Percentiles rank a stretch among this genome's conserved stretches.
phyloP scores from a whole-genome alignment of 2,888 invertebrate species.

The Boloria euphrosyne region DNA sequence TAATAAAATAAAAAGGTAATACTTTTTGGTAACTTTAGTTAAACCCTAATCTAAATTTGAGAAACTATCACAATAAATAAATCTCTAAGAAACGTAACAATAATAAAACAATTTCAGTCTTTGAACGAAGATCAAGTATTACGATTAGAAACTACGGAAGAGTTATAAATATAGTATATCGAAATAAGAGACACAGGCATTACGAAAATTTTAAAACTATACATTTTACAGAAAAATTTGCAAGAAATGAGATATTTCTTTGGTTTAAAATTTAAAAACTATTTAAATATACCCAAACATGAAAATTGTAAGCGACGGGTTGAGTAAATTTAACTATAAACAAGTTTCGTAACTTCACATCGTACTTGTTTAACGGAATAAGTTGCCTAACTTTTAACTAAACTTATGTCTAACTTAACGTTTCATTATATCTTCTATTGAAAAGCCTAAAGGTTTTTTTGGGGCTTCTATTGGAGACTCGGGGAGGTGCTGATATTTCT shows the following conservation, averaged over 20 bases:
- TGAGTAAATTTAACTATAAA: constrained; percentile 29
- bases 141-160: constrained; percentile 7
- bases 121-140: constrained; percentile 53
- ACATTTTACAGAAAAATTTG: constrained; percentile 15
- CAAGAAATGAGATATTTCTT: constrained; percentile 42
- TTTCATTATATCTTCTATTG: constrained; percentile 94
- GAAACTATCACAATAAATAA: constrained; percentile 78
- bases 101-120: constrained; percentile 74
- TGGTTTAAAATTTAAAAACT: constrained; percentile 35
- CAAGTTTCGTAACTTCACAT: constrained; percentile 29
- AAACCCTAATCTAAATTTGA: constrained; percentile 59
- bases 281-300: constrained; percentile 8
- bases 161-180: background rate
- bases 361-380: constrained; percentile 36
- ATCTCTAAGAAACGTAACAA: constrained; percentile 74
- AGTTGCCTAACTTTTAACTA: constrained; percentile 40
- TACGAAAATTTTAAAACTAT: background rate
- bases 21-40: constrained; percentile 80
- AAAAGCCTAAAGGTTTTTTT: constrained; percentile 86
- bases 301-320: constrained; percentile 18
- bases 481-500: constrained; percentile 58
- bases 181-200: background rate
- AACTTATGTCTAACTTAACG: constrained; percentile 76
- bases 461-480: constrained; percentile 69
- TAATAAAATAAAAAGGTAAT: constrained; percentile 71